Percentiles rank a stretch among this genome's conserved stretches.
Conservation (phyloP, 1,140 invertebrate genomes). For the Brachionus sp. region DNA sequence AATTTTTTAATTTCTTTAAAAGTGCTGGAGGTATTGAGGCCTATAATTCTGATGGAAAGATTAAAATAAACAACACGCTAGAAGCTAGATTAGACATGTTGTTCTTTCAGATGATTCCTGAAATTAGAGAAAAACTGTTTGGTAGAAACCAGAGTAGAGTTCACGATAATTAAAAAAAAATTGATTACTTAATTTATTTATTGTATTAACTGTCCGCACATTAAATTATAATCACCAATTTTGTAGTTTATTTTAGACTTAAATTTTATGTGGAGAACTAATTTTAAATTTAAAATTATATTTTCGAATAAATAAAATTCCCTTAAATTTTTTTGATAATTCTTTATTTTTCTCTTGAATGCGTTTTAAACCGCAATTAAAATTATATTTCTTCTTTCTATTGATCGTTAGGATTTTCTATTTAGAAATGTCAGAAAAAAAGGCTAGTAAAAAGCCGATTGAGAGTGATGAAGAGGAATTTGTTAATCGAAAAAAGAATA, state of each 20-base stretch:
- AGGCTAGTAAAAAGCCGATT: not conserved
- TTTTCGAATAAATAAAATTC: constrained; percentile 12
- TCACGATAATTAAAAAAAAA: not conserved
- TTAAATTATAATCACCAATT: not conserved
- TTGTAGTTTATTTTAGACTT: constrained; percentile 4
- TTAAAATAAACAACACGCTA: constrained; percentile 34
- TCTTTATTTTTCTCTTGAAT: not conserved
- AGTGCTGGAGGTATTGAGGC: constrained; percentile 45
- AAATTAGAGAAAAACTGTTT: constrained; percentile 27
- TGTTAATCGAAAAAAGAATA: not conserved
- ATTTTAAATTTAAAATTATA: not conserved
- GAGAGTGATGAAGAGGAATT: not conserved
- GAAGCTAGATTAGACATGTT: constrained; percentile 42
- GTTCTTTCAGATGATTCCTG: constrained; percentile 35
- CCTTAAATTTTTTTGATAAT: not conserved
- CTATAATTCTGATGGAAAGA: constrained; percentile 34
- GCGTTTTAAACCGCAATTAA: constrained; percentile 30
- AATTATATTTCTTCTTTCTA: not conserved
- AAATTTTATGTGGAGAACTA: not conserved
- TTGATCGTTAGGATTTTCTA: not conserved
- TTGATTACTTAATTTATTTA: not conserved
- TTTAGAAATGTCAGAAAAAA: not conserved
- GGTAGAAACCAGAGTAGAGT: constrained; percentile 11
- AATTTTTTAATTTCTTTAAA: not conserved
- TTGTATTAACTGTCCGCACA: constrained; percentile 10